phyloP scores from a whole-genome alignment of 2,113 vertebrate species.

The Trachemys scripta region DNA sequence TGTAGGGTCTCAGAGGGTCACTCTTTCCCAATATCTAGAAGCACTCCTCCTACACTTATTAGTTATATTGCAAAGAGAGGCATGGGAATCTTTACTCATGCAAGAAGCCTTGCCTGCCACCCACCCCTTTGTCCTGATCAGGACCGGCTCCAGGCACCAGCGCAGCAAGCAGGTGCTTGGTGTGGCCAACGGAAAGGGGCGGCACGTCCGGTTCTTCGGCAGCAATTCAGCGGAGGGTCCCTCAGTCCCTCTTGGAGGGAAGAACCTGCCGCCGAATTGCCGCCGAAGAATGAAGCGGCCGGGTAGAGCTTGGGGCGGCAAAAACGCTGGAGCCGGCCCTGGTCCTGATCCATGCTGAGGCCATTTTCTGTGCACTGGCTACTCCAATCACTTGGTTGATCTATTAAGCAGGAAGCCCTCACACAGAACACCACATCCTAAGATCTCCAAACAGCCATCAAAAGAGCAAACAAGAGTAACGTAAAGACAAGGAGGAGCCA shows the following conservation, averaged over 20 bases:
- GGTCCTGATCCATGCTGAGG: background rate
- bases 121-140: background rate
- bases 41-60: background rate
- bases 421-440: background rate
- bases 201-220: too few relatives aligned
- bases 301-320: too few relatives aligned
- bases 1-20: fast-evolving
- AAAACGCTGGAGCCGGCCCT: too few relatives aligned
- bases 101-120: background rate
- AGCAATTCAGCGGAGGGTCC: too few relatives aligned
- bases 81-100: background rate
- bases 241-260: too few relatives aligned
- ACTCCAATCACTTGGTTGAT: background rate
- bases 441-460: background rate
- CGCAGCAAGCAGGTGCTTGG: too few relatives aligned
- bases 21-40: background rate
- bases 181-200: too few relatives aligned
- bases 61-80: background rate
- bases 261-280: too few relatives aligned
- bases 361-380: fast-evolving
- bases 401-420: background rate
- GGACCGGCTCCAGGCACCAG: too few relatives aligned
- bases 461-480: background rate
- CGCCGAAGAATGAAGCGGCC: too few relatives aligned
- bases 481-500: background rate